Evolutionary conservation across 2,797 vertebrate genomes (phyloP), one percentile per base, ranked within the genome.

Genomic region (Vireo griseus): DNA sequence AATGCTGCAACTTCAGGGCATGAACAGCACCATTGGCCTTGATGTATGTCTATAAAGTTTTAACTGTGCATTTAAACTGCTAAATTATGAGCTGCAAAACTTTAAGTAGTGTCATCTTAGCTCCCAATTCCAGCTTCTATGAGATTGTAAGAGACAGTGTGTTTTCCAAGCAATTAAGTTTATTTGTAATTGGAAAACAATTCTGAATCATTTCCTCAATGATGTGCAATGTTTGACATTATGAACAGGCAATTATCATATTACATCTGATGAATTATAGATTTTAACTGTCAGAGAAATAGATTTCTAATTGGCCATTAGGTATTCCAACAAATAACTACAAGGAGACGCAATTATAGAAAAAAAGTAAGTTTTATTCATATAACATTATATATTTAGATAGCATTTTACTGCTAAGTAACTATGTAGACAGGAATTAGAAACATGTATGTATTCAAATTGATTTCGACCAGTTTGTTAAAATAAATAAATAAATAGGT

Each of bases 151-250:
- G 59, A 92, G 50, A 86, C 24, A 62, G 52, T 92, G 75, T 78
- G 68, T 90, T 97, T 97, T 96, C 91, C 89, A 81, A 92, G 71
- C 88, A 93, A 93, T 95, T 95, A 94, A 91, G 44, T 92, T 96
- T 94, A 91, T 92, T 96, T 92, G 74, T 95, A 95, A 96, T 92
- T 94, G 75, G 59, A 92, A 95, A 93, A 78, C 72, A 88, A 91
- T 95, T 96, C 92, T 79, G 74, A 95, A 93, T 89, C 9, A 74
- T 94, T 96, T 97, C 79, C 75, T 77, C 59, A 86, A 51, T 69
- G 58, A 77, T 91, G 82, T 66, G 77, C 44, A 86, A 52, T 81
- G 74, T 78, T 88, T 80, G 63, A 90, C 68, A 81, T 74, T 90
- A 88, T 90, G 87, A 94, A 79, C 52, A 58, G 83, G 51, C 47